A percentile compares a stretch with the other conserved stretches of the same genome.
These are phyloP conservation scores for Drosophila villosipedis DNA, from an alignment of 2,888 invertebrate species.

Conservation along the genomic window DNA sequence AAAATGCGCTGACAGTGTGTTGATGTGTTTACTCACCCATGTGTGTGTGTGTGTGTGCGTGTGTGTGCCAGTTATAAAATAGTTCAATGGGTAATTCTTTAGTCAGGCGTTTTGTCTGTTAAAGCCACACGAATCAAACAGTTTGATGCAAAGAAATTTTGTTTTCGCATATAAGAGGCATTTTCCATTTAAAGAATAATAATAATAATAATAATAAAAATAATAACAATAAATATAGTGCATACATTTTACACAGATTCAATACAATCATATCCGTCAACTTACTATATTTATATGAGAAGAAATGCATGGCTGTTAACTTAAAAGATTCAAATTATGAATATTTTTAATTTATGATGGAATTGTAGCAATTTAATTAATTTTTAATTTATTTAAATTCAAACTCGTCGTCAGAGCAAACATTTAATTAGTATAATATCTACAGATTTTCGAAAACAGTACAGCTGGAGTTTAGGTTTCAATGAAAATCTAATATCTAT, in stretches of 20 bases:
- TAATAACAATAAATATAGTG: too few relatives aligned
- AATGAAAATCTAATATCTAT: neutral
- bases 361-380: neutral
- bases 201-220: too few relatives aligned
- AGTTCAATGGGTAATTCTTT: constrained; percentile 32
- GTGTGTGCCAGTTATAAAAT: constrained; percentile 23
- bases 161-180: neutral
- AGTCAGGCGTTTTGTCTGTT: neutral
- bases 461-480: neutral
- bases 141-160: neutral
- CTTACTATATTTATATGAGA: neutral
- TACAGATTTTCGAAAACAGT: neutral
- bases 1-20: constrained; percentile 50
- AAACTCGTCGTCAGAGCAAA: neutral
- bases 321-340: neutral
- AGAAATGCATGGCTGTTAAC: neutral
- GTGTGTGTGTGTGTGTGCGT: neutral
- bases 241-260: neutral
- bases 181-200: neutral
- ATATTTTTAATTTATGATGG: neutral
- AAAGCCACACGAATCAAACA: neutral
- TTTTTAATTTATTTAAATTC: neutral
- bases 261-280: neutral
- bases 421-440: neutral
- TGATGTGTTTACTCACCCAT: neutral